Evolutionary conservation across 2,888 invertebrate species (phyloP), one percentile per base, ranked within the genome.

Genomic region (Dinocampus coccinellae): DNA sequence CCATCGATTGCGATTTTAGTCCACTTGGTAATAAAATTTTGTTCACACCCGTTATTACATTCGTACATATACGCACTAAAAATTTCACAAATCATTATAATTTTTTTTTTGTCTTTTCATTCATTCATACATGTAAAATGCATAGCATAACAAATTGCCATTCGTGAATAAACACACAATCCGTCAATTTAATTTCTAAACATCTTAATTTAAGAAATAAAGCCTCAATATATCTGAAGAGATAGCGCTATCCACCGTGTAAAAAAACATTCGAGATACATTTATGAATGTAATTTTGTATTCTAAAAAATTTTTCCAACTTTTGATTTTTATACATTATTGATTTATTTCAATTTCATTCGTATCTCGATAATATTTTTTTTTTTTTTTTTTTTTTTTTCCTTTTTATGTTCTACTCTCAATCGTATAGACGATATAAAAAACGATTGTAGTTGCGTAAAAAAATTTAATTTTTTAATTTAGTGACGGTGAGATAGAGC

Each of bases 1-100:
- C 87, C 87, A 87, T 87, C 85, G 87, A 87, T 87, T 87, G 86
- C 87, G 86, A 87, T 87, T 87, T 85, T 87, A 87, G 85, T 87
- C 84, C 87, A 86, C 86, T 87, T 87, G 84, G 86, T 87, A 86
- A 85, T 85, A 85, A 85, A 87, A 85, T 86, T 87, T 86, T 85
- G 85, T 71, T 76, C 75, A 80, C 78, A 69, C 75, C 36, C 78
- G 69, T 61, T 20, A 76, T n/a, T 20, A 66, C 63, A 64, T 62
- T 78, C 76, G 34, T 62, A 55, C 78, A 10, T 73, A 70, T 71
- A 75, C 71, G 68, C 74, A 70, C 69, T 11, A 26, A 65, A 62
- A 62, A 20, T 69, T 71, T 71, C 63, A 70, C 69, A 58, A 58
- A 58, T 58, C 9, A 64, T 74, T 71, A 71, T 72, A 64, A 58